Evolutionary conservation across 2,888 invertebrate genomes (phyloP).

Genomic region (Cloeon dipterum): DNA sequence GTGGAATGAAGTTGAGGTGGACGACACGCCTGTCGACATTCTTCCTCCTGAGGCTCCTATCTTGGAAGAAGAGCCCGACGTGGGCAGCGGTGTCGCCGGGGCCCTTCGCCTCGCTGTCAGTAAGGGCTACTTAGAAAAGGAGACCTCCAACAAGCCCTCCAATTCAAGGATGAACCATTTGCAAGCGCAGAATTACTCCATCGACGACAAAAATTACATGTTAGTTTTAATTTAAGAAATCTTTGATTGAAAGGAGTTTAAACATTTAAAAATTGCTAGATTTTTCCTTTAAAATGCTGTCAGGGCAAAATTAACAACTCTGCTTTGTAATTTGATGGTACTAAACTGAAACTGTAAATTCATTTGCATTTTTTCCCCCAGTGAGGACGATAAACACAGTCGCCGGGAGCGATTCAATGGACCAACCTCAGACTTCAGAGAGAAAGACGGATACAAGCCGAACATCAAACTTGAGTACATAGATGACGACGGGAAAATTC

Average conservation of each 20-base stretch:
- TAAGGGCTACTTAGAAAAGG: slow-evolving; percentile 81
- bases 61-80: slow-evolving; percentile 79
- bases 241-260: no score
- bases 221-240: slow-evolving; percentile 16
- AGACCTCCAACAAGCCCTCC: slow-evolving; percentile 44
- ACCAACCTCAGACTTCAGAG: slow-evolving; percentile 76
- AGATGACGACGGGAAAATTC: slow-evolving; percentile 81
- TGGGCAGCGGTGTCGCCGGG: slow-evolving; percentile 77
- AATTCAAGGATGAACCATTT: slow-evolving; percentile 49
- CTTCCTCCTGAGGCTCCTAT: slow-evolving; percentile 36
- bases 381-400: slow-evolving; percentile 58
- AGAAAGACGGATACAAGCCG: slow-evolving; percentile 75
- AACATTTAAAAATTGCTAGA: no score
- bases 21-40: slow-evolving; percentile 21
- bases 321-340: not conserved
- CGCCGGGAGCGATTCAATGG: slow-evolving; percentile 53
- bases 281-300: not conserved
- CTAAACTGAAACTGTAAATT: slow-evolving; percentile 1
- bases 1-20: slow-evolving; percentile 60
- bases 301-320: not conserved
- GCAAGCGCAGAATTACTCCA: slow-evolving; percentile 56
- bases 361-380: slow-evolving; percentile 14
- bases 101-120: slow-evolving; percentile 76
- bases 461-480: slow-evolving; percentile 91
- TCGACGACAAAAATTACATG: slow-evolving; percentile 53